A percentile compares a stretch with the other conserved stretches of the same genome.
Conservation (phyloP, 2,113 vertebrate genomes). For the Catharus minimus region DNA sequence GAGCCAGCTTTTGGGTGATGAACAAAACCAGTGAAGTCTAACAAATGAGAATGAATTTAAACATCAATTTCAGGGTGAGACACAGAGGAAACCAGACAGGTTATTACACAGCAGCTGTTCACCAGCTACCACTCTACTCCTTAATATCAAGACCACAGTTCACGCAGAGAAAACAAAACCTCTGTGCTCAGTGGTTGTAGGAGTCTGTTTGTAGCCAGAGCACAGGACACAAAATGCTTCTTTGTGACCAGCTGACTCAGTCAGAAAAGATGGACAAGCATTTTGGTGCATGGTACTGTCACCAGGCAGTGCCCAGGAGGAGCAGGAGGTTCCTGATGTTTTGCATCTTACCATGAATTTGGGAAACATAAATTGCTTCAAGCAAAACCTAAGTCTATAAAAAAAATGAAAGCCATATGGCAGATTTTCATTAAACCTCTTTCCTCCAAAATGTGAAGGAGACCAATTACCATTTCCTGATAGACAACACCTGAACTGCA, state of each 20-base stretch:
- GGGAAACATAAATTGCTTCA: not conserved
- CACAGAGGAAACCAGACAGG: not conserved
- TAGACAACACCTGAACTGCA: not conserved
- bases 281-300: not conserved
- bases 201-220: not conserved
- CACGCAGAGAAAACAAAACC: not conserved
- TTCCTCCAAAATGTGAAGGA: not conserved
- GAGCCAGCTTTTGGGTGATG: not conserved
- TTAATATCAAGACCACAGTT: not conserved
- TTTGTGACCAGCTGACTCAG: not conserved
- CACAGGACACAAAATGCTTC: not conserved
- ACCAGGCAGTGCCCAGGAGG: not conserved
- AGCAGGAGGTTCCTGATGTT: not conserved
- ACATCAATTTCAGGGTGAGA: not conserved
- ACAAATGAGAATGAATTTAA: conserved; percentile 6
- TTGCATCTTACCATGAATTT: not conserved
- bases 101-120: conserved; percentile 15
- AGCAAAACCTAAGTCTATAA: not conserved
- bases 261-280: not conserved
- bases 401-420: not conserved
- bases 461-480: not conserved
- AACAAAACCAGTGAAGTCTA: not conserved
- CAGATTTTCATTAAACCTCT: not conserved
- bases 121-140: not conserved
- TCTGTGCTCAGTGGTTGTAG: not conserved